These are phyloP conservation scores for Pseudomyrmex flavicornis DNA, from an alignment of 1,140 invertebrate genomes.

Conservation along the genomic window DNA sequence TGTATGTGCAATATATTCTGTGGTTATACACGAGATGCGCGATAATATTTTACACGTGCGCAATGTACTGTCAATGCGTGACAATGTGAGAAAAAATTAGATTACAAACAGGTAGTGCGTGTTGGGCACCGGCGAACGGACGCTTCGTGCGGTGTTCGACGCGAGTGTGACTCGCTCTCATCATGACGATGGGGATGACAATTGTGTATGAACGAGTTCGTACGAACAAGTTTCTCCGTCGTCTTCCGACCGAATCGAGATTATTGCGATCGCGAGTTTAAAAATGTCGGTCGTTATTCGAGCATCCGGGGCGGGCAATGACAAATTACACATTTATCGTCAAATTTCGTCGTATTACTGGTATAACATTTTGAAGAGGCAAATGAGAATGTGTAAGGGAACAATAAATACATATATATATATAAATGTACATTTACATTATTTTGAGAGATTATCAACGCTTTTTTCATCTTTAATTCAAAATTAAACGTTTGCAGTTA, in stretches of 20 bases:
- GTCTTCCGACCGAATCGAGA: background rate
- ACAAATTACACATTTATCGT: background rate
- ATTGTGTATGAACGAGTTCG: slow-evolving; percentile 15
- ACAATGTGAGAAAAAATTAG: slow-evolving; percentile 54
- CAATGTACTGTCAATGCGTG: slow-evolving; percentile 62
- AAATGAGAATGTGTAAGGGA: background rate
- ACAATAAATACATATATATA: background rate
- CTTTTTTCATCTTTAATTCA: background rate
- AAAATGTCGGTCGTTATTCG: slow-evolving; percentile 19
- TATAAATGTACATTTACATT: background rate
- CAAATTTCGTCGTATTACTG: no score
- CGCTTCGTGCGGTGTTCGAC: slow-evolving; percentile 41
- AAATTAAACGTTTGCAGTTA: slow-evolving; percentile 2
- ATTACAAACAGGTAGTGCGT: slow-evolving; percentile 49
- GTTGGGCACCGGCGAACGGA: slow-evolving; percentile 54
- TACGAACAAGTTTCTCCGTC: background rate
- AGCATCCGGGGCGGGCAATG: background rate
- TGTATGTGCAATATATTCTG: slow-evolving; percentile 80
- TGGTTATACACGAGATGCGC: slow-evolving; percentile 74
- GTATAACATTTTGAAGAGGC: background rate
- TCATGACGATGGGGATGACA: slow-evolving; percentile 37
- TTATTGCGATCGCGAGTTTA: slow-evolving; percentile 19
- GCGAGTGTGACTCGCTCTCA: slow-evolving; percentile 24
- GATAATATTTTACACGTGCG: slow-evolving; percentile 77
- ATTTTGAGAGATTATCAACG: background rate